Evolutionary conservation across 2,888 invertebrate genomes (phyloP).

Genomic region (Nephrotoma flavescens): DNA sequence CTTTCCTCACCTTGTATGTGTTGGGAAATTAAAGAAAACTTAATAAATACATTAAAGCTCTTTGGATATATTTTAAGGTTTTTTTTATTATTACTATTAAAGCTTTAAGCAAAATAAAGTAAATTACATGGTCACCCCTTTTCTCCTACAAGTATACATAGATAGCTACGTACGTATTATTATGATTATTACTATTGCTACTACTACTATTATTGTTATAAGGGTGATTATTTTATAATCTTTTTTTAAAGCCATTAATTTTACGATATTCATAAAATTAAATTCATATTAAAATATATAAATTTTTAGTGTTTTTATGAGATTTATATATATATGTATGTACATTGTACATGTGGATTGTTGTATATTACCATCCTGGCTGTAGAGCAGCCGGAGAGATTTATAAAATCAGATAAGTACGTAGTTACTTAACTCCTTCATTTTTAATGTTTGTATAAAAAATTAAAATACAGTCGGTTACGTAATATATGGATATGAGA

Average conservation of each 20-base stretch:
- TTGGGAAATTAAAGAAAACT: background rate
- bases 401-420: background rate
- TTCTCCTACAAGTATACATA: background rate
- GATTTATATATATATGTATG: background rate
- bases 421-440: background rate
- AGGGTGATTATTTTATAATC: background rate
- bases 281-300: background rate
- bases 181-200: background rate
- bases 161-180: background rate
- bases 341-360: background rate
- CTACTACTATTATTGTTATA: background rate
- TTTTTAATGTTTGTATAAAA: background rate
- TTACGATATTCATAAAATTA: background rate
- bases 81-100: background rate
- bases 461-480: background rate
- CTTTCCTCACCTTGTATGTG: background rate
- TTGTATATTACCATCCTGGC: background rate
- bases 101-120: background rate
- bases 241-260: background rate
- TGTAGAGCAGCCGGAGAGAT: background rate
- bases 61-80: background rate
- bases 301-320: background rate
- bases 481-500: background rate
- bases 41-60: background rate
- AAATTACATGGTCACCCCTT: background rate